A percentile compares a stretch with the other conserved stretches of the same genome.
Evolutionary conservation across 2,113 vertebrate genomes (phyloP).

Genomic region (Nycticebus coucang): DNA sequence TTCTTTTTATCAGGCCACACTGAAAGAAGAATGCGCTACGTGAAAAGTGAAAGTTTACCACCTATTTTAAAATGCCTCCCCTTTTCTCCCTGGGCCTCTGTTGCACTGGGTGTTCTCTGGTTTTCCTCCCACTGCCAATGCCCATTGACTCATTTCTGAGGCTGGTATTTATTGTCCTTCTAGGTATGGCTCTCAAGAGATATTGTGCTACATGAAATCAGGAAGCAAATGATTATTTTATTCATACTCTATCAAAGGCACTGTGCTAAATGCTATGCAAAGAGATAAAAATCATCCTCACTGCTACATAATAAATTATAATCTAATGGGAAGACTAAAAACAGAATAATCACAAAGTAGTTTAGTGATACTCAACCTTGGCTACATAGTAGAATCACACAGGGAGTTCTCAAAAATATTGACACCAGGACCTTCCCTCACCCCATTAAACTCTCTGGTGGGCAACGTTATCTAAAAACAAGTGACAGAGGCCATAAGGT

Average conservation of each 20-base stretch:
- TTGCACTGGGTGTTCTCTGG: background rate
- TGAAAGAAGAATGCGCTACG: background rate
- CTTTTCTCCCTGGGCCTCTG: background rate
- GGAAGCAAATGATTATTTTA: background rate
- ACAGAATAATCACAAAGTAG: background rate
- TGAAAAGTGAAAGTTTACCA: background rate
- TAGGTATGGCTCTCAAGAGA: background rate
- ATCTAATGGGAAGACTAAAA: background rate
- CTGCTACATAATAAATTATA: background rate
- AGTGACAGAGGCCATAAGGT: background rate
- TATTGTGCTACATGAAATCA: background rate
- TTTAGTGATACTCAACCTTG: background rate
- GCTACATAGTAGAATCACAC: background rate
- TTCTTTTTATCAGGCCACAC: background rate
- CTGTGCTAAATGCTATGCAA: background rate
- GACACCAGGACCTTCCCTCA: background rate
- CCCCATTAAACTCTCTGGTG: background rate
- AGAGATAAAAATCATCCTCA: background rate
- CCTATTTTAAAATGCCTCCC: background rate
- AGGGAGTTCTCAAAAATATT: background rate
- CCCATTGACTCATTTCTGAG: background rate
- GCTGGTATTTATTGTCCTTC: background rate
- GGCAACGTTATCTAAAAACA: background rate
- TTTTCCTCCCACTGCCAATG: background rate
- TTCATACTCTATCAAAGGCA: background rate